These are phyloP conservation scores for Latheticus oryzae DNA, from an alignment of 2,888 invertebrate genomes.

Conservation along the genomic window DNA sequence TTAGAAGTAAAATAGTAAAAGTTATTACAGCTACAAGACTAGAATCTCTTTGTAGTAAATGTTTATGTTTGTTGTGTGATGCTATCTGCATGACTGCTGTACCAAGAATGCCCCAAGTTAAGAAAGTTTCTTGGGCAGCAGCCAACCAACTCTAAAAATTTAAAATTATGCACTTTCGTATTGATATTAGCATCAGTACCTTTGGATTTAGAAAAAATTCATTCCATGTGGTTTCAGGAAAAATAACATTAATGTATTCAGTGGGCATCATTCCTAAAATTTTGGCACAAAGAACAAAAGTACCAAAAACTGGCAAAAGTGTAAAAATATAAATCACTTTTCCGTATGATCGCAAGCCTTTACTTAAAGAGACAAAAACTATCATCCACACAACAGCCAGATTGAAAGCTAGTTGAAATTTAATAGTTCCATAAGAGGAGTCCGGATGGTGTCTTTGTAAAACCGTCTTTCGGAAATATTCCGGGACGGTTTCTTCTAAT, in stretches of 20 bases:
- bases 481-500: constrained; percentile 81
- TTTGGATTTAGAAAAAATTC: constrained; percentile 87
- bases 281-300: constrained; percentile 79
- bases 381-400: constrained; percentile 92
- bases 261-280: constrained; percentile 78
- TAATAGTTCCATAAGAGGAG: constrained; percentile 72
- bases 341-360: constrained; percentile 86
- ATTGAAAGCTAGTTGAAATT: constrained; percentile 91
- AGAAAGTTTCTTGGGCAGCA: constrained; percentile 88
- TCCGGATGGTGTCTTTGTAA: constrained; percentile 72
- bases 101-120: constrained; percentile 88
- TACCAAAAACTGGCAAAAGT: constrained; percentile 81
- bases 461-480: constrained; percentile 88
- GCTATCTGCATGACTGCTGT: constrained; percentile 84
- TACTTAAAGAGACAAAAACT: constrained; percentile 87
- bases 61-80: constrained; percentile 79
- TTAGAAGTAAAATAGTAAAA: constrained; percentile 78
- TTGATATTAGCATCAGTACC: constrained; percentile 64
- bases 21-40: constrained; percentile 78
- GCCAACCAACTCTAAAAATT: constrained; percentile 84
- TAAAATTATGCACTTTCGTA: background rate
- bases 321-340: constrained; percentile 86
- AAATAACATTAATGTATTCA: constrained; percentile 75
- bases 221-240: constrained; percentile 83
- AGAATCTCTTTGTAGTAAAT: constrained; percentile 73